Evolutionary conservation across 2,797 vertebrate genomes (phyloP).

Genomic region (Sebastes diaconus): DNA sequence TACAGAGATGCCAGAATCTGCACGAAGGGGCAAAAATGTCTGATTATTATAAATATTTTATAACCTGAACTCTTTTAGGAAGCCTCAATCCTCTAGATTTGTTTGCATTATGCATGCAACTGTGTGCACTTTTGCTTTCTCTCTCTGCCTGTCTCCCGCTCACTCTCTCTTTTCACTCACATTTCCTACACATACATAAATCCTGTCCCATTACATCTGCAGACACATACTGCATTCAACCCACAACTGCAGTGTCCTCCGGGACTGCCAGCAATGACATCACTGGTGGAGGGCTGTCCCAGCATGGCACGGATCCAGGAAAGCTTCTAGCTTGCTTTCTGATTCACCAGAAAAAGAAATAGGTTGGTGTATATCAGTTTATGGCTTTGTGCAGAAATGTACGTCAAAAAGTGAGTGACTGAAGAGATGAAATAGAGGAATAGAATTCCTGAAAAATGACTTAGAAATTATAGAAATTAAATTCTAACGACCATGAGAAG

Average conservation of each 20-base stretch:
- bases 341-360: background rate
- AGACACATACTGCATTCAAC: slow-evolving; percentile 14
- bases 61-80: slow-evolving; percentile 14
- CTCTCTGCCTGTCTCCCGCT: background rate
- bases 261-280: slow-evolving; percentile 33
- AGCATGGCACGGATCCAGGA: slow-evolving; percentile 33
- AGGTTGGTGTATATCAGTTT: background rate
- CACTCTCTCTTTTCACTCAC: background rate
- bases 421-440: background rate
- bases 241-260: slow-evolving; percentile 57
- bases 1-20: background rate
- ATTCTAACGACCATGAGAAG: background rate
- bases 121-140: background rate
- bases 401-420: background rate
- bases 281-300: slow-evolving; percentile 37
- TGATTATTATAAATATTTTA: slow-evolving; percentile 37
- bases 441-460: background rate
- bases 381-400: background rate
- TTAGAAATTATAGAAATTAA: background rate
- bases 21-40: background rate
- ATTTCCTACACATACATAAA: background rate
- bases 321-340: slow-evolving; percentile 14
- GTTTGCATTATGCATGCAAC: slow-evolving; percentile 46
- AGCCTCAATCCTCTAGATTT: background rate
- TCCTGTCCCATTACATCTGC: background rate